These are phyloP conservation scores for Capitella teleta DNA, from an alignment of 1,140 invertebrate species.

Conservation along the genomic window DNA sequence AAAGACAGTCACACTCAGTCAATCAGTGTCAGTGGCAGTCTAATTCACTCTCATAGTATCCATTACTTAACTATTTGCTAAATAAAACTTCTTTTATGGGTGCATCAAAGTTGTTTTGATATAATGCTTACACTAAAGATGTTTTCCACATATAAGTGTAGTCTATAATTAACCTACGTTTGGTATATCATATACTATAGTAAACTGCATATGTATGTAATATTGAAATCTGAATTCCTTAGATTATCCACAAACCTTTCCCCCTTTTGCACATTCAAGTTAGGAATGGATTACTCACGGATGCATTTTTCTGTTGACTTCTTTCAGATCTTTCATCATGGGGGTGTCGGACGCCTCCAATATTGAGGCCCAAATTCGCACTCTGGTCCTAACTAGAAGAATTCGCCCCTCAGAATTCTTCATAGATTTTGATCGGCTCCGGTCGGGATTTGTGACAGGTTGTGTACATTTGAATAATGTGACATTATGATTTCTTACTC, in stretches of 20 bases:
- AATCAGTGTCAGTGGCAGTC: too few relatives aligned
- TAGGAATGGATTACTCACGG: not conserved
- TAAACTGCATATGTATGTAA: too few relatives aligned
- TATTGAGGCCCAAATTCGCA: constrained; percentile 31
- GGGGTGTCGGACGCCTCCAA: constrained; percentile 10
- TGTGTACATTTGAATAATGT: not conserved
- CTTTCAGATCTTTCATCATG: constrained; percentile 1
- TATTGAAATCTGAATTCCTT: too few relatives aligned
- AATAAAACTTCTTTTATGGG: too few relatives aligned
- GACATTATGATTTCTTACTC: not conserved
- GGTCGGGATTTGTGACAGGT: constrained; percentile 41
- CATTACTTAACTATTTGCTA: too few relatives aligned
- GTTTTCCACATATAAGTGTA: too few relatives aligned
- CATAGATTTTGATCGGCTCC: constrained; percentile 38
- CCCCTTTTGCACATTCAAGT: not conserved
- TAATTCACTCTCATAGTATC: too few relatives aligned
- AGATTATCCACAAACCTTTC: not conserved
- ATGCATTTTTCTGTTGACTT: not conserved
- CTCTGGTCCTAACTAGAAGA: constrained; percentile 30
- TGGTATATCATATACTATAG: too few relatives aligned
- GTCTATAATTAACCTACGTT: too few relatives aligned
- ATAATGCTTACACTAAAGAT: too few relatives aligned
- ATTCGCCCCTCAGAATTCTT: constrained; percentile 38
- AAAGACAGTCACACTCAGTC: too few relatives aligned
- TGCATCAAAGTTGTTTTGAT: too few relatives aligned